A percentile compares a stretch with the other conserved stretches of the same genome.
Conservation (phyloP, 2,888 invertebrate genomes). For the Thymelicus acteon region DNA sequence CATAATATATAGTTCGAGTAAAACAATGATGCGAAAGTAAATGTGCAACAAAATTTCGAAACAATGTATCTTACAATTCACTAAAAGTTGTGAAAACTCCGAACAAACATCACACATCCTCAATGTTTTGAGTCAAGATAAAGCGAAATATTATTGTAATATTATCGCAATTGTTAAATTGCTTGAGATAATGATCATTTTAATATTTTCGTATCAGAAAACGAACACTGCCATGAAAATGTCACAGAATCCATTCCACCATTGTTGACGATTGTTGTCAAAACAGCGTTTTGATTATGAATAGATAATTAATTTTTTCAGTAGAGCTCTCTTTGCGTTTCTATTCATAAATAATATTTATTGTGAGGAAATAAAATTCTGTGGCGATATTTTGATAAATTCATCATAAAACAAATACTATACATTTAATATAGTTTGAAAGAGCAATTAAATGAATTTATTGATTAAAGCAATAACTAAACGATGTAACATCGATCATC, state of each 20-base stretch:
- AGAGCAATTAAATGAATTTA: not conserved
- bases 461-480: conserved; percentile 12
- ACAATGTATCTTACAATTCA: conserved; percentile 86
- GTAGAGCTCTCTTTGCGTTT: not conserved
- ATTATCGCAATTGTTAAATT: conserved; percentile 70
- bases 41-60: conserved; percentile 69
- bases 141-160: conserved; percentile 75
- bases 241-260: conserved; percentile 81
- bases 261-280: conserved; percentile 82
- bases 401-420: no score
- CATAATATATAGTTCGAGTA: conserved; percentile 40
- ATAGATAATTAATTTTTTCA: not conserved
- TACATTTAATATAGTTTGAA: no score
- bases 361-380: not conserved
- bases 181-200: conserved; percentile 76
- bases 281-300: conserved; percentile 65
- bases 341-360: not conserved
- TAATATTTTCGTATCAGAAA: conserved; percentile 80
- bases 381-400: not conserved
- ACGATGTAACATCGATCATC: conserved; percentile 30
- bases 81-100: conserved; percentile 96
- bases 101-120: conserved; percentile 96
- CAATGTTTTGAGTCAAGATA: conserved; percentile 80
- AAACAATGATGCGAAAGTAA: conserved; percentile 50
- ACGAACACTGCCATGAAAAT: conserved; percentile 77